phyloP scores from a whole-genome alignment of 2,113 vertebrate genomes.

The Podarcis raffonei region DNA sequence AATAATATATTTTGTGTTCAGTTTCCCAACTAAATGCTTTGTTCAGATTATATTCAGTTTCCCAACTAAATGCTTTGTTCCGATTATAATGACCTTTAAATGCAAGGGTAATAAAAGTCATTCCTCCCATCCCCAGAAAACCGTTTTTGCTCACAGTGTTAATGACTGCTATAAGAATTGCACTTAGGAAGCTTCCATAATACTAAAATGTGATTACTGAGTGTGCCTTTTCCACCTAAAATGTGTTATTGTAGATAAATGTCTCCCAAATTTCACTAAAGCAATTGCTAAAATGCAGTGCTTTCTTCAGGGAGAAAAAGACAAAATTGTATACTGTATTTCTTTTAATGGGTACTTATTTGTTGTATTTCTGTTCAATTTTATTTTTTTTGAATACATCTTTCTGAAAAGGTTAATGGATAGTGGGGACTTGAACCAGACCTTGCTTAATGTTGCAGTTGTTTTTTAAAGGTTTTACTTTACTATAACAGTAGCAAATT shows the following conservation, averaged over 20 bases:
- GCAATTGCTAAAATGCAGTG: not conserved
- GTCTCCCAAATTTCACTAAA: not conserved
- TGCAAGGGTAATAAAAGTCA: slow-evolving; percentile 43
- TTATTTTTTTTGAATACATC: slow-evolving; percentile 51
- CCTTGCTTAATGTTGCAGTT: not conserved
- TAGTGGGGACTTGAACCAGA: slow-evolving; percentile 6
- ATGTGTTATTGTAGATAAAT: not conserved
- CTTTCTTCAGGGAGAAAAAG: slow-evolving; percentile 8
- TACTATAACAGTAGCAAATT: not conserved
- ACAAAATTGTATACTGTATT: not conserved
- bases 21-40: slow-evolving; percentile 32
- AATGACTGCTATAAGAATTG: slow-evolving; percentile 38
- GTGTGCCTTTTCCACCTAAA: not conserved
- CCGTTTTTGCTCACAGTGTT: not conserved
- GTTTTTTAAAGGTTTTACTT: not conserved
- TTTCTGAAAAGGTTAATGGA: slow-evolving; percentile 38
- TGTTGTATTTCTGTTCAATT: slow-evolving; percentile 1
- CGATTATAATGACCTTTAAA: slow-evolving; percentile 44
- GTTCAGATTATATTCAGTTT: slow-evolving; percentile 49
- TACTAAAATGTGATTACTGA: not conserved
- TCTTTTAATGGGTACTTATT: not conserved
- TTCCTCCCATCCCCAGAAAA: slow-evolving; percentile 1
- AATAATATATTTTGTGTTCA: slow-evolving; percentile 59
- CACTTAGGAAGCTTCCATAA: not conserved
- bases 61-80: slow-evolving; percentile 23